A percentile compares a stretch with the other conserved stretches of the same genome.
These are phyloP conservation scores for Luperina testacea DNA, from an alignment of 2,888 invertebrate species.

Conservation along the genomic window DNA sequence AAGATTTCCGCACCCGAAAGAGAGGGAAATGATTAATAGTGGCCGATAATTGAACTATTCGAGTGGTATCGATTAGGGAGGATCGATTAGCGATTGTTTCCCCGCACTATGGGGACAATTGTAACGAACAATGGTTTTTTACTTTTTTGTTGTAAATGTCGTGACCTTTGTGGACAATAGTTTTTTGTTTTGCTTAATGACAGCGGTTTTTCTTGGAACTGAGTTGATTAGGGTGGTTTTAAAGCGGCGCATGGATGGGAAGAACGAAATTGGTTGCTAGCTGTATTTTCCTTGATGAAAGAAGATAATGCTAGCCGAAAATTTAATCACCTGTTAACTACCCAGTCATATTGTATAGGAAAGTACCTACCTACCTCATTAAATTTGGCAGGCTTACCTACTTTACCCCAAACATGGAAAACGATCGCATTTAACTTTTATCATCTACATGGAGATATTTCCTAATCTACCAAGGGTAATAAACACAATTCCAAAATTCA, in stretches of 20 bases:
- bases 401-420: not conserved
- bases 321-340: not conserved
- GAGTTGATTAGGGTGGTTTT: conserved; percentile 1
- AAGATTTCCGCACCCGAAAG: conserved; percentile 66
- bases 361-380: not conserved
- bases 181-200: conserved; percentile 32
- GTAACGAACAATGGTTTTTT: conserved; percentile 46
- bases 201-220: conserved; percentile 4
- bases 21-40: conserved; percentile 67
- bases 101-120: conserved; percentile 51
- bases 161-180: conserved; percentile 36
- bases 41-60: conserved; percentile 66
- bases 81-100: conserved; percentile 62
- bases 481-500: conserved; percentile 36
- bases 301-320: not conserved
- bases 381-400: not conserved
- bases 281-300: not conserved
- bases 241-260: too few relatives aligned
- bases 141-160: conserved; percentile 47
- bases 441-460: conserved; percentile 3
- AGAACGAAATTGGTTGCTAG: not conserved
- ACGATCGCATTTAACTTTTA: conserved; percentile 18
- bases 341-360: too few relatives aligned
- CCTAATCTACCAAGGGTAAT: conserved; percentile 35
- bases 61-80: conserved; percentile 63